Base-by-base conservation (phyloP, 2,113 vertebrate species). In the Carassius gibelio region DNA sequence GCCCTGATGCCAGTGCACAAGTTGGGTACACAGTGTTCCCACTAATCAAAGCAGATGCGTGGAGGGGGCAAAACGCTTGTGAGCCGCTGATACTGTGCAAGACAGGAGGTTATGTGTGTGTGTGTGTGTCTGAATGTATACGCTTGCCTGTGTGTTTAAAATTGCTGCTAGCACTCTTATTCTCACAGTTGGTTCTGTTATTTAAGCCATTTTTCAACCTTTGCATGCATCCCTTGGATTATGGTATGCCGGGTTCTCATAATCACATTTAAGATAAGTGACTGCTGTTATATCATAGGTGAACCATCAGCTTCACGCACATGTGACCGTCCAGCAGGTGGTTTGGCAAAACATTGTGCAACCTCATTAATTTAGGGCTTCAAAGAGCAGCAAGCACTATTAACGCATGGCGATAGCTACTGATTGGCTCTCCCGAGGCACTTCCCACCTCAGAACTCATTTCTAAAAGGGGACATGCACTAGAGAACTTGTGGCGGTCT, bases 381-480 rank as follows among this genome's bases (percentile, higher is more conserved):
- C 50, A 6, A 77, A 74, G 55, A 74, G 62, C 48, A 66, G 78
- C n/a, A 0, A 38, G 17, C 0, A 7, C 30, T 78, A 84, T 81
- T 52, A 85, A 36, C 59, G 34, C 55, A 83, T 3, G 5, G 34
- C 45, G 75, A 78, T 83, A 66, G 45, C 38, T 59, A 81, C 23
- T n/a, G 15, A 72, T 84, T 84, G 81, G 75, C n/a, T 76, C 84
- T 88, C 62, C 30, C n/a, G 42, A 84, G 84, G 62, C 81, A 61
- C 55, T 75, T 77, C 81, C 80, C 76, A 69, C 36, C 81, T 81
- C 48, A 88, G 82, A 84, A 81, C 76, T 81, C 38, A 81, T 84
- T 84, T 80, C 68, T 69, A 84, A 84, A 86, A 81, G 66, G 72
- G 59, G 59, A 82, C 84, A 83, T 52, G 61, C 81, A 83, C 68